These are phyloP conservation scores for Uropsilus gracilis DNA, from an alignment of 2,113 vertebrate species.

Conservation along the genomic window DNA sequence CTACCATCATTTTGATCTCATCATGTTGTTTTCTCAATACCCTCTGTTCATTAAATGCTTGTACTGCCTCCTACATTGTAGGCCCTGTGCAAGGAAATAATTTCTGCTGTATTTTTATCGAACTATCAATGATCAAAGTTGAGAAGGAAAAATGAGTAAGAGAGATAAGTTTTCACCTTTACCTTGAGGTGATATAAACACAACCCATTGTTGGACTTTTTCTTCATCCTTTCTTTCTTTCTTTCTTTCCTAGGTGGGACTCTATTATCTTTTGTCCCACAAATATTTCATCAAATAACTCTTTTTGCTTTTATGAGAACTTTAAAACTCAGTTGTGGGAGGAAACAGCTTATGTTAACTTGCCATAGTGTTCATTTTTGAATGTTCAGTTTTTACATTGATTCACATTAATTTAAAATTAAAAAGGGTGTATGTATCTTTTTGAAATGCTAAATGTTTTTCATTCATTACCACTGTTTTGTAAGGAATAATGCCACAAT, in stretches of 20 bases:
- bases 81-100: neutral
- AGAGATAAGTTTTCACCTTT: neutral
- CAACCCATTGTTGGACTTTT: neutral
- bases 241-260: neutral
- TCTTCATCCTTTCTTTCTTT: neutral
- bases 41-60: neutral
- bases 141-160: neutral
- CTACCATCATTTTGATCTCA: neutral
- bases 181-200: neutral
- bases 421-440: neutral
- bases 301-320: neutral
- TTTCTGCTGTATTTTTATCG: neutral
- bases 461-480: too few species aligned
- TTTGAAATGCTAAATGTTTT: neutral
- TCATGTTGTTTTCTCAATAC: neutral
- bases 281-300: neutral
- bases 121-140: neutral
- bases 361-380: neutral
- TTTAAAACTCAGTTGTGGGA: neutral
- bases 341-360: neutral
- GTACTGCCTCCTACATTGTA: neutral
- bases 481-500: neutral
- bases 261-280: neutral
- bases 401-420: neutral
- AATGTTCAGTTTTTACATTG: neutral